Conservation (phyloP, 2,113 vertebrate species). For the Phainopepla nitens region DNA sequence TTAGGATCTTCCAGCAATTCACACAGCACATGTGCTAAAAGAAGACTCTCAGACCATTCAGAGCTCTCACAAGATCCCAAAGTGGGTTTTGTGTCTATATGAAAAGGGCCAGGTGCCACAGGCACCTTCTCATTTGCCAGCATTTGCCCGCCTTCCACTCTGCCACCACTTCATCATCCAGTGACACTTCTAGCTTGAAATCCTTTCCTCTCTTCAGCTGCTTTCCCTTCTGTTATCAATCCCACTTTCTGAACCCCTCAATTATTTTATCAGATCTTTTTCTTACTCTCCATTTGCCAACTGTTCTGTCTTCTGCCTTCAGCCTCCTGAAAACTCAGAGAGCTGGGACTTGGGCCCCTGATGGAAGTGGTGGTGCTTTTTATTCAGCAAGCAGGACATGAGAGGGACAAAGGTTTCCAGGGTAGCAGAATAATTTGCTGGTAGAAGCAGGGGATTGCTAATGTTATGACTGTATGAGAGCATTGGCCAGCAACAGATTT, state of each 20-base stretch:
- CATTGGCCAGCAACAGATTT: neutral
- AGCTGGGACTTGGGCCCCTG: neutral
- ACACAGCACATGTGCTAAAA: neutral
- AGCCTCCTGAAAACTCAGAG: neutral
- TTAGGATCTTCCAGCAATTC: neutral
- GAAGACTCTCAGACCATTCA: neutral
- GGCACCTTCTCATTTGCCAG: neutral
- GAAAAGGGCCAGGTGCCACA: neutral
- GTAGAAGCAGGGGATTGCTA: neutral
- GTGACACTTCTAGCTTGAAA: neutral
- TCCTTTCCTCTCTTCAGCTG: neutral
- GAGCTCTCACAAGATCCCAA: neutral
- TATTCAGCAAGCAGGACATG: neutral
- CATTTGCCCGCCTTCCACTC: neutral
- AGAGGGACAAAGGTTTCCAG: neutral
- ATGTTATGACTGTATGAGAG: neutral
- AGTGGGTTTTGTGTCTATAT: neutral
- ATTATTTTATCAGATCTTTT: neutral
- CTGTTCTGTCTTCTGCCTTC: neutral
- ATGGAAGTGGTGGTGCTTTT: neutral
- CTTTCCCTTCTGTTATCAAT: constrained; percentile 1
- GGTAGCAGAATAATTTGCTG: neutral
- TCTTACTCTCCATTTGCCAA: neutral
- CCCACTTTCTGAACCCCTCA: neutral
- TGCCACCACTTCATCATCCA: neutral